Evolutionary conservation across 2,113 vertebrate genomes (phyloP).

Genomic region (Oncorhynchus mykiss): DNA sequence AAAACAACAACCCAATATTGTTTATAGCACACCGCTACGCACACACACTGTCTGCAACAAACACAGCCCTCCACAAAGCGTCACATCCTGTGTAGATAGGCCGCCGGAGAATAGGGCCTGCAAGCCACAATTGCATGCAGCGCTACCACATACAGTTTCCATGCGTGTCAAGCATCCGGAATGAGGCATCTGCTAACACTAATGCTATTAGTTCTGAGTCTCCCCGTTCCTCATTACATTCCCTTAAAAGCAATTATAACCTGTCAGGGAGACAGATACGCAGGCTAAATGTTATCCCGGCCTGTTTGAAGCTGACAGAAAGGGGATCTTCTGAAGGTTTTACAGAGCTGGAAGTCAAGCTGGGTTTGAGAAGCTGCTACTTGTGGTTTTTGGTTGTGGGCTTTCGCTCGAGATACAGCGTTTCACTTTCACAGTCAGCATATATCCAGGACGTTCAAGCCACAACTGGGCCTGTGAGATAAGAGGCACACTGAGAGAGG

Average conservation of each 20-base stretch:
- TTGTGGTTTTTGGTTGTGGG: slow-evolving; percentile 76
- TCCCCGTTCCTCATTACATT: slow-evolving; percentile 37
- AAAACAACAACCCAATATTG: slow-evolving; percentile 43
- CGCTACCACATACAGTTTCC: slow-evolving; percentile 52
- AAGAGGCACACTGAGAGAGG: slow-evolving; percentile 26
- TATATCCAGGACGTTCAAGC: slow-evolving; percentile 68
- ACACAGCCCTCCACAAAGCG: slow-evolving; percentile 57
- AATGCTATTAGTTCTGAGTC: slow-evolving; percentile 28
- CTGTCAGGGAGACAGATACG: slow-evolving; percentile 17
- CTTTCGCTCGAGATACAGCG: slow-evolving; percentile 63
- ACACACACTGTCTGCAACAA: slow-evolving; percentile 55
- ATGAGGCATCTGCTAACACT: slow-evolving; percentile 25
- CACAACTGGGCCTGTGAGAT: slow-evolving; percentile 67
- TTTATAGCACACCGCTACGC: slow-evolving; percentile 53
- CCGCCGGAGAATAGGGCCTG: slow-evolving; percentile 37
- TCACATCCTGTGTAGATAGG: slow-evolving; percentile 67
- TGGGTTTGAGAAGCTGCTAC: slow-evolving; percentile 63
- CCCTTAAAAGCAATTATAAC: slow-evolving; percentile 25
- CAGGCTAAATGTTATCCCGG: slow-evolving; percentile 33
- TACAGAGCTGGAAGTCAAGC: slow-evolving; percentile 32
- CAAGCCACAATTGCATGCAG: slow-evolving; percentile 64
- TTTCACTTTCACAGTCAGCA: slow-evolving; percentile 73
- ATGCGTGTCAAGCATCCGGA: slow-evolving; percentile 57
- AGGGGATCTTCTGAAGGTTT: slow-evolving; percentile 31
- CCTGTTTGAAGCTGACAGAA: slow-evolving; percentile 36